Evolutionary conservation across 2,797 vertebrate species (phyloP).

Genomic region (Sebastes nivosus): DNA sequence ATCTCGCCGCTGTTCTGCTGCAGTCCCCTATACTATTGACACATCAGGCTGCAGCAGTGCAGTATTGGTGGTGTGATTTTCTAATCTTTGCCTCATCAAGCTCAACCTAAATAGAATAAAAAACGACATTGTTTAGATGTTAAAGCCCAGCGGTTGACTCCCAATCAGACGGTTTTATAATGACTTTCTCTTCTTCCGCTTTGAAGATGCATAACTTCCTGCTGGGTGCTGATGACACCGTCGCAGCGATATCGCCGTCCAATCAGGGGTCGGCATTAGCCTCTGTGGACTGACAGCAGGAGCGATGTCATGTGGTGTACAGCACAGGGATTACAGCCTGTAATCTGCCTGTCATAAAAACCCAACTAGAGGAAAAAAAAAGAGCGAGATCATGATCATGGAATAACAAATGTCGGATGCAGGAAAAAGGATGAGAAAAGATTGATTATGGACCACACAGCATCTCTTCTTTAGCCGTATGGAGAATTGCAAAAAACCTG

Average conservation of each 20-base stretch:
- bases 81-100: background rate
- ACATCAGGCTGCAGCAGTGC: background rate
- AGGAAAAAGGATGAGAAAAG: slow-evolving; percentile 17
- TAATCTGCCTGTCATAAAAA: slow-evolving; percentile 73
- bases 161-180: background rate
- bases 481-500: background rate
- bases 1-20: background rate
- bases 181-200: background rate
- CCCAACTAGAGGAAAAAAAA: slow-evolving; percentile 30
- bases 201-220: slow-evolving; percentile 19
- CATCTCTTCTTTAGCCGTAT: background rate
- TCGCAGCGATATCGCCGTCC: background rate
- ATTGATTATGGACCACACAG: background rate
- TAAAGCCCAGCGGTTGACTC: background rate
- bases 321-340: slow-evolving; percentile 65
- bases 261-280: slow-evolving; percentile 7
- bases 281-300: slow-evolving; percentile 41
- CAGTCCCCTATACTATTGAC: background rate
- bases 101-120: background rate
- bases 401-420: slow-evolving; percentile 18
- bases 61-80: background rate
- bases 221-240: background rate
- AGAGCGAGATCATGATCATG: slow-evolving; percentile 17
- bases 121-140: background rate
- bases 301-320: slow-evolving; percentile 49